Conservation (phyloP, 2,888 invertebrate species). For the Notodonta ziczac region DNA sequence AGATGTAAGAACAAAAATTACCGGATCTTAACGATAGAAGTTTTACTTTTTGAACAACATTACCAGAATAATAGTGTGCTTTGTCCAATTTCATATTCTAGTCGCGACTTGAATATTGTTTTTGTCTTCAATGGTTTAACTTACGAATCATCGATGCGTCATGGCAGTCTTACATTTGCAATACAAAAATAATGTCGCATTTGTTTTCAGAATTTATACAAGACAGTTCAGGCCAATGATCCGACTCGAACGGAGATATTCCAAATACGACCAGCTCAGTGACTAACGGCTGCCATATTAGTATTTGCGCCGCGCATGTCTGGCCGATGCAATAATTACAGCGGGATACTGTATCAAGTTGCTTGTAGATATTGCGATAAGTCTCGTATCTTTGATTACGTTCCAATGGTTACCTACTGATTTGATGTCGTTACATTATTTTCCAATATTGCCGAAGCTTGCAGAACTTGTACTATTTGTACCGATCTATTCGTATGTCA, state of each 20-base stretch:
- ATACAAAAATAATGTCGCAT: not conserved
- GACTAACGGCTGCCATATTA: constrained; percentile 2
- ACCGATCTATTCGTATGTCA: not conserved
- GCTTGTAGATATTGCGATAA: not conserved
- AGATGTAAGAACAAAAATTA: not conserved
- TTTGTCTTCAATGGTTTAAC: not conserved
- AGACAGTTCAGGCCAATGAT: constrained; percentile 1
- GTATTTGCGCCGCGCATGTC: not conserved
- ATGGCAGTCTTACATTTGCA: not conserved
- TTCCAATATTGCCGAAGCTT: not conserved
- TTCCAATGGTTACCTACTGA: not conserved
- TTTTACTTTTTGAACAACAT: not conserved
- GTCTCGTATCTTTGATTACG: not conserved
- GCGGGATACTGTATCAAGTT: not conserved
- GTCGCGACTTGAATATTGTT: not conserved
- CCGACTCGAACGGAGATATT: constrained; percentile 1
- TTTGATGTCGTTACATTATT: not conserved
- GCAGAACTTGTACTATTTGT: not conserved
- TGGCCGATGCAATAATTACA: constrained; percentile 2
- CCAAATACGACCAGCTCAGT: constrained; percentile 1
- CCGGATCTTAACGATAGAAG: not conserved
- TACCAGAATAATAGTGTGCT: not conserved
- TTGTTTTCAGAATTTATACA: not conserved
- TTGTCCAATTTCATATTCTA: not conserved
- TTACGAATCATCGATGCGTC: constrained; percentile 3